phyloP scores from a whole-genome alignment of 2,797 vertebrate genomes.

The Aphelocoma californica region DNA sequence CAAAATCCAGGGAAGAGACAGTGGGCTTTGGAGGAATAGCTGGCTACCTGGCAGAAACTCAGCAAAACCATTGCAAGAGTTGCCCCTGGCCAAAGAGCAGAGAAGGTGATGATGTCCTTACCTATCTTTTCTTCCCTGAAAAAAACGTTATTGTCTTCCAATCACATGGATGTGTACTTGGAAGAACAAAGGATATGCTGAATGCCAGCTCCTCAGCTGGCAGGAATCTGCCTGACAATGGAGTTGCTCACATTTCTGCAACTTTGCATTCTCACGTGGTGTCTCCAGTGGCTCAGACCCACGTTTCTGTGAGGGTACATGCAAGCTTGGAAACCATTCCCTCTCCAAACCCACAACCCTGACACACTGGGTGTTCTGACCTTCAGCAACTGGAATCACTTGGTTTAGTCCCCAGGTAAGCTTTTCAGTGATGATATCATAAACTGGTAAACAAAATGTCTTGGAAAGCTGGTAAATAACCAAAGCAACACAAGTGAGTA shows the following conservation, averaged over 20 bases:
- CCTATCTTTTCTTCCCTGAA: neutral
- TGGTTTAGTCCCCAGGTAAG: neutral
- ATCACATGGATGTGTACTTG: neutral
- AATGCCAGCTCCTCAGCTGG: neutral
- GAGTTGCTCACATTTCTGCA: neutral
- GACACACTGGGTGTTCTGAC: neutral
- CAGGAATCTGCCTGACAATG: neutral
- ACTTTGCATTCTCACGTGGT: accelerated
- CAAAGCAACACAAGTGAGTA: neutral
- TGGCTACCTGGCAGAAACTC: neutral
- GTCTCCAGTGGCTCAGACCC: neutral
- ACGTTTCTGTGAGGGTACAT: neutral
- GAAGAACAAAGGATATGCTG: neutral
- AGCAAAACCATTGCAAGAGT: neutral
- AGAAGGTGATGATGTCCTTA: neutral
- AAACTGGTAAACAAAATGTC: neutral
- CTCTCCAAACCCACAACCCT: neutral
- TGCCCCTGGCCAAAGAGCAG: neutral
- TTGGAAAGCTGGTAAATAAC: neutral
- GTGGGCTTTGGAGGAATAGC: neutral
- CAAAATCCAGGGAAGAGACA: neutral
- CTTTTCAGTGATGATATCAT: neutral
- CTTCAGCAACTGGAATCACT: neutral
- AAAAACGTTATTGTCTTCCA: neutral
- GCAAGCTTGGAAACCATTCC: neutral